A percentile compares a stretch with the other conserved stretches of the same genome.
phyloP scores from a whole-genome alignment of 2,888 invertebrate genomes.

The Philereme transversata region DNA sequence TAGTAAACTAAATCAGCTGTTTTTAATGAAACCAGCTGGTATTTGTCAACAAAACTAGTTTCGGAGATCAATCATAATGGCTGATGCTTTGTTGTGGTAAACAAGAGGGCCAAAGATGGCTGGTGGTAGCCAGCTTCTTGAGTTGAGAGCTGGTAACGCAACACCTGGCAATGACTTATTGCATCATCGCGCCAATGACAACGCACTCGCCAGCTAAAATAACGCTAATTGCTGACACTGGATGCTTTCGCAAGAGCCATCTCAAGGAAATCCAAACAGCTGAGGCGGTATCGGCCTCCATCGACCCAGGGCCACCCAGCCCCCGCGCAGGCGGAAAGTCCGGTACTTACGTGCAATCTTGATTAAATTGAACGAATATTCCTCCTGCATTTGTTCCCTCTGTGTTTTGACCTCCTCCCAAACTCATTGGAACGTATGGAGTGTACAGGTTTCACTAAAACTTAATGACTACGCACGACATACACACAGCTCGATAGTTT shows the following conservation, averaged over 20 bases:
- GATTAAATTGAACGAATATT: constrained; percentile 98
- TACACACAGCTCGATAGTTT: constrained; percentile 64
- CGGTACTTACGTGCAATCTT: constrained; percentile 97
- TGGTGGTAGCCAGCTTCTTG: constrained; percentile 28
- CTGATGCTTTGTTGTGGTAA: constrained; percentile 55
- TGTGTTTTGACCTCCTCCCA: constrained; percentile 88
- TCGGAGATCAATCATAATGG: constrained; percentile 9
- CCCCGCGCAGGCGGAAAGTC: constrained; percentile 14
- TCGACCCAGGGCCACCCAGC: constrained; percentile 6
- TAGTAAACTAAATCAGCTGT: constrained; percentile 35
- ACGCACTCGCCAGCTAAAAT: constrained; percentile 44
- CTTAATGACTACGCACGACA: constrained; percentile 63
- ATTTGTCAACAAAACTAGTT: constrained; percentile 38
- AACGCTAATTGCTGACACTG: constrained; percentile 54
- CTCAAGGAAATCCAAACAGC: constrained; percentile 27
- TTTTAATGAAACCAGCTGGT: constrained; percentile 32
- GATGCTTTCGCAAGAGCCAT: constrained; percentile 50
- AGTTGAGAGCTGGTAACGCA: constrained; percentile 56
- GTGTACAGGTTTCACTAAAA: constrained; percentile 62
- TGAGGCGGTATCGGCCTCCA: constrained; percentile 1
- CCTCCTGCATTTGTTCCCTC: constrained; percentile 92
- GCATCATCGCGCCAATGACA: constrained; percentile 65
- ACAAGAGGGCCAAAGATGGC: constrained; percentile 1
- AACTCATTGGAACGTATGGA: constrained; percentile 91
- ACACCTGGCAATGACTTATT: constrained; percentile 74